These are phyloP conservation scores for Lagorchestes hirsutus DNA, from an alignment of 2,797 vertebrate genomes.

Conservation along the genomic window DNA sequence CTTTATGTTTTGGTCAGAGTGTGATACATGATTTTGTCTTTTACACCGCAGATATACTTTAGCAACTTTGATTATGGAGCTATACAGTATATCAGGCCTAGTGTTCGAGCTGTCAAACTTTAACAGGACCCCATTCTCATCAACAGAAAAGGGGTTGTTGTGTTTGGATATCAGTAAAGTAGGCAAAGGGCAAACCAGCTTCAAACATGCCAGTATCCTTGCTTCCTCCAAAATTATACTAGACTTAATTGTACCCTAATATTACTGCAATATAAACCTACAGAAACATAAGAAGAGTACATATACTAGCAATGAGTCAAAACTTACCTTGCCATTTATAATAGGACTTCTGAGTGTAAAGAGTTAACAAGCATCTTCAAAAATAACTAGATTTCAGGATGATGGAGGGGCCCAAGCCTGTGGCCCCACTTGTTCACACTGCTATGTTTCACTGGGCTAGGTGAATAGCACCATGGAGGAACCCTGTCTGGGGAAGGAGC, in stretches of 20 bases:
- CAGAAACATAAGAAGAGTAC: not conserved
- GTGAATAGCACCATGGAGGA: no score
- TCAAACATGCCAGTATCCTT: not conserved
- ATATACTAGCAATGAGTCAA: not conserved
- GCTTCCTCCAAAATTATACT: not conserved
- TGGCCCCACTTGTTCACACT: no score
- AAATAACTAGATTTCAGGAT: conserved; percentile 4
- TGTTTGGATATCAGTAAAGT: not conserved
- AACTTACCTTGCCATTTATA: not conserved
- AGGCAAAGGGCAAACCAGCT: not conserved
- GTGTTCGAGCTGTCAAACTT: not conserved
- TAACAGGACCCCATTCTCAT: not conserved
- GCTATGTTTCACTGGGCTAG: no score
- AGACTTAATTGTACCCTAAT: not conserved
- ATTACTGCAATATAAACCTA: not conserved
- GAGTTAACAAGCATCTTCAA: not conserved
- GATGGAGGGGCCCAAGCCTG: no score
- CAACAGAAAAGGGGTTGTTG: not conserved
- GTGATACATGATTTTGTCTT: not conserved
- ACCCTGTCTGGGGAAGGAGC: no score
- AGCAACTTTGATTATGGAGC: not conserved
- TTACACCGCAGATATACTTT: not conserved
- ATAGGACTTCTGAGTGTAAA: conserved; percentile 39
- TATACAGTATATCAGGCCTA: not conserved
- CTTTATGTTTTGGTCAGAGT: not conserved